Percentiles rank a stretch among this genome's conserved stretches.
phyloP scores from a whole-genome alignment of 2,113 vertebrate species.

The Lagopus muta region DNA sequence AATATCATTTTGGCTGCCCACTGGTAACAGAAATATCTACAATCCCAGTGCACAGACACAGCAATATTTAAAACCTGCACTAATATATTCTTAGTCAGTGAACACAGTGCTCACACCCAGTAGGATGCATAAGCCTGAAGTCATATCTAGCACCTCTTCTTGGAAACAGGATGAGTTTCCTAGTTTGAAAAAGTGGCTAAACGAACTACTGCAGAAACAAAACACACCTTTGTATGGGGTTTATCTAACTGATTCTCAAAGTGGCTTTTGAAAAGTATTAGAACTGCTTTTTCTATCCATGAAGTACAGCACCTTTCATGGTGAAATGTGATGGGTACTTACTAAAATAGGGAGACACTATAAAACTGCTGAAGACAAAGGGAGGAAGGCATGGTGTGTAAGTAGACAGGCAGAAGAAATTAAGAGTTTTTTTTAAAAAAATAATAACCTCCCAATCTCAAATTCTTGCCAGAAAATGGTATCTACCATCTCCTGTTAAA shows the following conservation, averaged over 20 bases:
- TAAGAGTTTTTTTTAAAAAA: neutral
- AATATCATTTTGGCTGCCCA: neutral
- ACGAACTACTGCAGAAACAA: constrained; percentile 7
- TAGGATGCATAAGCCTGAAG: constrained; percentile 22
- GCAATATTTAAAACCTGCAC: constrained; percentile 6
- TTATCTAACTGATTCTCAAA: neutral
- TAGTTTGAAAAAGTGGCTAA: neutral
- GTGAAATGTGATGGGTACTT: neutral
- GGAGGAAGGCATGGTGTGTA: neutral
- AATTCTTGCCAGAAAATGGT: neutral
- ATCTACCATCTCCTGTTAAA: neutral
- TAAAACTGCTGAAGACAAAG: neutral
- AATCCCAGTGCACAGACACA: neutral
- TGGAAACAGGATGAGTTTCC: constrained; percentile 5
- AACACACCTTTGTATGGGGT: neutral
- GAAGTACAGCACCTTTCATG: neutral
- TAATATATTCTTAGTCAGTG: neutral
- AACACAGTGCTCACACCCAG: constrained; percentile 32
- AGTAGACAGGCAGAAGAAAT: neutral
- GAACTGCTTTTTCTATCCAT: neutral
- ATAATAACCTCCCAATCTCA: neutral
- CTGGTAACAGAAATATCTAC: neutral
- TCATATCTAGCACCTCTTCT: constrained; percentile 4
- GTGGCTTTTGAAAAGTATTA: neutral
- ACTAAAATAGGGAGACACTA: neutral